phyloP scores from a whole-genome alignment of 2,888 invertebrate genomes.

The Coremacera marginata region DNA sequence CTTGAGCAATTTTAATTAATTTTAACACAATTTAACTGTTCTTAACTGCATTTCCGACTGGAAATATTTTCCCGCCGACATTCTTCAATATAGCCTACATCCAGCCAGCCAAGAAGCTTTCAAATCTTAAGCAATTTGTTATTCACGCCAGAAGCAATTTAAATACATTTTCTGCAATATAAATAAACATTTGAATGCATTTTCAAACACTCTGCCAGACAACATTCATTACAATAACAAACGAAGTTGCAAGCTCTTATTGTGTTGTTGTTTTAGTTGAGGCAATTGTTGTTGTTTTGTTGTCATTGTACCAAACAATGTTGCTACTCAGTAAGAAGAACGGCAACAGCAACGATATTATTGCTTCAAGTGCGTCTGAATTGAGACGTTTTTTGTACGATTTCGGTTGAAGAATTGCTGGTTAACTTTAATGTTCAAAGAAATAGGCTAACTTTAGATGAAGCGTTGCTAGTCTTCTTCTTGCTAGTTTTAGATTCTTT shows the following conservation, averaged over 20 bases:
- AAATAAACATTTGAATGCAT: slow-evolving; percentile 15
- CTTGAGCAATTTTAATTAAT: too few relatives aligned
- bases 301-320: background rate
- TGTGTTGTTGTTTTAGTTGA: background rate
- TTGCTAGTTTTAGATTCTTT: background rate
- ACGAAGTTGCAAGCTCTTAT: too few relatives aligned
- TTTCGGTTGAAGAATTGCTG: background rate
- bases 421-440: too few relatives aligned
- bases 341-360: slow-evolving; percentile 12
- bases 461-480: background rate
- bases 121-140: background rate
- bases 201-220: slow-evolving; percentile 22
- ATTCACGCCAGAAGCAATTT: slow-evolving; percentile 6
- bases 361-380: background rate
- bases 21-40: too few relatives aligned
- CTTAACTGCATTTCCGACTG: too few relatives aligned
- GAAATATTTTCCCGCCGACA: too few relatives aligned
- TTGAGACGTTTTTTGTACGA: background rate
- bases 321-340: background rate
- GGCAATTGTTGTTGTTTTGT: background rate
- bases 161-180: background rate
- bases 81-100: background rate
- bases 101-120: background rate
- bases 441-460: too few relatives aligned
- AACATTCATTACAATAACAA: slow-evolving; percentile 8